Evolutionary conservation across 1,140 invertebrate species (phyloP).

Genomic region (Antheraea mylitta): DNA sequence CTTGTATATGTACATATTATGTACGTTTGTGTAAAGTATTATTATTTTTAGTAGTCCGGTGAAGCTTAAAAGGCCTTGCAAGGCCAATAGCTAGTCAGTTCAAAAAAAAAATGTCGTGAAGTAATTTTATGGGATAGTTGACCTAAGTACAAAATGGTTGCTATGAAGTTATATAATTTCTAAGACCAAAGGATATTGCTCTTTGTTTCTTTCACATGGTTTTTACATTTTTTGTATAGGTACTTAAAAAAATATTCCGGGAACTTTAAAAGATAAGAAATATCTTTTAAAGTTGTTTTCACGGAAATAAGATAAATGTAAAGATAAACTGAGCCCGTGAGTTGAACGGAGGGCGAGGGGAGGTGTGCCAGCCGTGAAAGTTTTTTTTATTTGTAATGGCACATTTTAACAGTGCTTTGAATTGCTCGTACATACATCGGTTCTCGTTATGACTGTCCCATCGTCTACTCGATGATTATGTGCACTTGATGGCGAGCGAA

Average conservation of each 20-base stretch:
- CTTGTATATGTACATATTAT: no score
- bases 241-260: constrained; percentile 34
- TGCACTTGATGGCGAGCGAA: not conserved
- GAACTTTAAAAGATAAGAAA: constrained; percentile 49
- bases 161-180: no score
- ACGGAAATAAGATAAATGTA: constrained; percentile 60
- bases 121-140: no score
- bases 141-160: no score
- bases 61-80: no score
- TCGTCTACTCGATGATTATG: not conserved
- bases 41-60: no score
- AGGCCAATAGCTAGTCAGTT: no score
- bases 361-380: constrained; percentile 45
- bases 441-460: not conserved
- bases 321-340: constrained; percentile 43
- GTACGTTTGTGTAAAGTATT: not conserved
- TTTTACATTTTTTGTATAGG: constrained; percentile 1
- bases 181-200: not conserved
- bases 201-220: constrained; percentile 6
- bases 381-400: constrained; percentile 36
- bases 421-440: not conserved
- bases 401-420: not conserved
- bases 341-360: not conserved
- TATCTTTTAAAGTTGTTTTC: constrained; percentile 57
- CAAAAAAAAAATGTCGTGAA: no score